These are phyloP conservation scores for Sesamia inferens DNA, from an alignment of 2,888 invertebrate genomes.

Conservation along the genomic window DNA sequence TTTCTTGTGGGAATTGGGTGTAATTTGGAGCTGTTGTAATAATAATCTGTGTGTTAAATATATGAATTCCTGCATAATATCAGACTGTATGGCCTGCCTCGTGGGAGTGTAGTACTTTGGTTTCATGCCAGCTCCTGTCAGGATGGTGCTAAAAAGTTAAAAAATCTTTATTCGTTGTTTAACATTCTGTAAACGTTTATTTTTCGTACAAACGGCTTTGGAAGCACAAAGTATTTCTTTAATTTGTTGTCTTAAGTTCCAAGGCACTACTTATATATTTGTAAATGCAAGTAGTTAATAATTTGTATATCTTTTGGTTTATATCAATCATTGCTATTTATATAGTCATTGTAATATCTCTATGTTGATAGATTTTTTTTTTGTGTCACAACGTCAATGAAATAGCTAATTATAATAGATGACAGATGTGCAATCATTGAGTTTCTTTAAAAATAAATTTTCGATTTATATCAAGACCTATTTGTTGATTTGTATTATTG, in stretches of 20 bases:
- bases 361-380: constrained; percentile 47
- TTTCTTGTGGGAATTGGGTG: constrained; percentile 41
- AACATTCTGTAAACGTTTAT: constrained; percentile 34
- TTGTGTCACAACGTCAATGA: constrained; percentile 40
- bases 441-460: constrained; percentile 34
- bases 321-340: constrained; percentile 35
- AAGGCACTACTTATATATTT: constrained; percentile 13
- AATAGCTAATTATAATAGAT: constrained; percentile 41
- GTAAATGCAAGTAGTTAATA: constrained; percentile 26
- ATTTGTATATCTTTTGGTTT: constrained; percentile 31
- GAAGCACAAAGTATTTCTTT: constrained; percentile 9
- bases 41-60: constrained; percentile 46
- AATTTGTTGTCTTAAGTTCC: constrained; percentile 5
- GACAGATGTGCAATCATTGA: constrained; percentile 35
- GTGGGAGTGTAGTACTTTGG: constrained; percentile 39
- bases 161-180: constrained; percentile 38
- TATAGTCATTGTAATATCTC: constrained; percentile 32
- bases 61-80: constrained; percentile 46
- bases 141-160: constrained; percentile 38
- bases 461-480: constrained; percentile 33
- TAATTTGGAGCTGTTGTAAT: constrained; percentile 40
- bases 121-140: constrained; percentile 51
- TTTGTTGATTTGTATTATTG: constrained; percentile 39
- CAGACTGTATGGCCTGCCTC: constrained; percentile 35
- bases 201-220: constrained; percentile 17